Conservation (phyloP, 1,140 invertebrate genomes). For the Psilanteris sp. region DNA sequence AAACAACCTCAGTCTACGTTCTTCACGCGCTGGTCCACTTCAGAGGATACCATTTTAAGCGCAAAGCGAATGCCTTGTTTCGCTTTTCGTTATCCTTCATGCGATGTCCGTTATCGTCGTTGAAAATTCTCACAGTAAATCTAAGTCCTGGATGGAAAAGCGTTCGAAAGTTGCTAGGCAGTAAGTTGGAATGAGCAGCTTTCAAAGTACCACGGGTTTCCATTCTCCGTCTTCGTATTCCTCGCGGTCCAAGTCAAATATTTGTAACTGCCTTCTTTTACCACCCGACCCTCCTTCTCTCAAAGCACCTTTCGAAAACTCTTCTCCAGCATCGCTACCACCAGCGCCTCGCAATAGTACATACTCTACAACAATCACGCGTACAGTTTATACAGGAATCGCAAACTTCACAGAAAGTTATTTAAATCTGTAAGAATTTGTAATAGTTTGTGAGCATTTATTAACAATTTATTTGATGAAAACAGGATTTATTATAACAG, state of each 20-base stretch:
- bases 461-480: too few species aligned
- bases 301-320: conserved; percentile 45
- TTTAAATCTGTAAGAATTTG: conserved; percentile 23
- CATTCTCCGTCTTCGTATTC: conserved; percentile 35
- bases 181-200: conserved; percentile 54
- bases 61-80: conserved; percentile 52
- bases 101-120: conserved; percentile 37
- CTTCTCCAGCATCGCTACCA: conserved; percentile 19
- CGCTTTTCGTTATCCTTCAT: conserved; percentile 48
- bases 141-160: conserved; percentile 41
- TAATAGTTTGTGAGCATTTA: too few species aligned
- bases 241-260: conserved; percentile 62
- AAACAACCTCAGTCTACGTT: conserved; percentile 31
- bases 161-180: conserved; percentile 51
- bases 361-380: conserved; percentile 1
- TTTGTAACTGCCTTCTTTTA: conserved; percentile 55
- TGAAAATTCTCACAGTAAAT: conserved; percentile 56
- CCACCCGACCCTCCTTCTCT: conserved; percentile 35
- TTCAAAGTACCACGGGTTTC: conserved; percentile 30
- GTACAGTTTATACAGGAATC: not conserved
- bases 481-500: too few species aligned
- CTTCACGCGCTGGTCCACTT: conserved; percentile 26
- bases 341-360: conserved; percentile 7
- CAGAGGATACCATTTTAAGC: conserved; percentile 39
- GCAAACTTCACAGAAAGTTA: conserved; percentile 5